phyloP scores from a whole-genome alignment of 2,888 invertebrate genomes.

The Physocephala rufipes region DNA sequence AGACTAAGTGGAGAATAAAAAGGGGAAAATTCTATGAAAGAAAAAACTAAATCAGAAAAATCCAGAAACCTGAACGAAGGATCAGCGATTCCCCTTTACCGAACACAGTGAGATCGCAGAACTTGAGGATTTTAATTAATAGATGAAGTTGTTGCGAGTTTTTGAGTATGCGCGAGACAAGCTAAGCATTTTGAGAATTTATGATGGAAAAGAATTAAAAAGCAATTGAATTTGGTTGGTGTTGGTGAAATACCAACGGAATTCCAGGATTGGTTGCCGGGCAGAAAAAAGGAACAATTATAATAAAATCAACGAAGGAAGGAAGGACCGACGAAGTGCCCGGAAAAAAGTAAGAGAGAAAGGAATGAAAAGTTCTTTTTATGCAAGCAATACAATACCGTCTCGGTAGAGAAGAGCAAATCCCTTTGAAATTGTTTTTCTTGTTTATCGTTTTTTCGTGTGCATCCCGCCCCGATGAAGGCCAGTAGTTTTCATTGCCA shows the following conservation, averaged over 20 bases:
- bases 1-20: too few relatives aligned
- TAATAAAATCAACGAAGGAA: background rate
- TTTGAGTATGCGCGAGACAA: conserved; percentile 21
- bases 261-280: background rate
- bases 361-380: background rate
- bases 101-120: conserved; percentile 38
- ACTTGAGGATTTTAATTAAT: conserved; percentile 63
- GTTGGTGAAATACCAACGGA: background rate
- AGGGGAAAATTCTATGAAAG: too few relatives aligned
- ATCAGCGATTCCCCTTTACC: background rate
- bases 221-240: background rate
- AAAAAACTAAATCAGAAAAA: too few relatives aligned
- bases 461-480: background rate
- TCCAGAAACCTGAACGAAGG: background rate
- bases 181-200: conserved; percentile 31
- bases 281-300: background rate
- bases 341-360: background rate
- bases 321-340: background rate
- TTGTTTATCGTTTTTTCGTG: too few relatives aligned
- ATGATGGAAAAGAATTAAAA: conserved; percentile 26
- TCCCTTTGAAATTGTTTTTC: too few relatives aligned
- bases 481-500: background rate
- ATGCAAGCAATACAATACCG: too few relatives aligned
- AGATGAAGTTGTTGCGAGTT: conserved; percentile 61
- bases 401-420: too few relatives aligned